phyloP scores from a whole-genome alignment of 2,888 invertebrate genomes.

The Trachelus iudaicus region DNA sequence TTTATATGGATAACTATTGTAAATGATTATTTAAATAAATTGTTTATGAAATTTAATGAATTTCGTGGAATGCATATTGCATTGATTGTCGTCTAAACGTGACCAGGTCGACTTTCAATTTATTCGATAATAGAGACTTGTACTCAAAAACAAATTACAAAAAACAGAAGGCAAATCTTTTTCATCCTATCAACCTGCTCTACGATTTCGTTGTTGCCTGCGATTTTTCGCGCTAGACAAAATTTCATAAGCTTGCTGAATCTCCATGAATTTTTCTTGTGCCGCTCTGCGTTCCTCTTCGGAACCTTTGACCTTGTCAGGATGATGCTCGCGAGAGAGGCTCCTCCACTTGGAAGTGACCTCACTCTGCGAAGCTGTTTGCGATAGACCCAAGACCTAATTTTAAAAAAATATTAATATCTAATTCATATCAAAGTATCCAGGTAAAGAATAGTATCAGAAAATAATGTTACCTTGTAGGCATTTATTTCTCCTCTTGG shows the following conservation, averaged over 20 bases:
- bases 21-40: conserved; percentile 2
- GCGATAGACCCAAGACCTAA: conserved; percentile 79
- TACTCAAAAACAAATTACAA: not conserved
- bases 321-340: conserved; percentile 88
- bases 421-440: not conserved
- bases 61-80: not conserved
- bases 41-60: not conserved
- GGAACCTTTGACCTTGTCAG: conserved; percentile 87
- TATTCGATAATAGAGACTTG: not conserved
- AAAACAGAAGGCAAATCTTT: not conserved
- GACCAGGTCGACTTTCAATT: not conserved
- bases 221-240: conserved; percentile 85
- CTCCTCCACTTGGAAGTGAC: conserved; percentile 85
- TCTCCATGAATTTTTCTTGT: conserved; percentile 90
- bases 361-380: conserved; percentile 86
- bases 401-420: not conserved
- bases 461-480: conserved; percentile 72
- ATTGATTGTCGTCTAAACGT: not conserved
- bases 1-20: conserved; percentile 3
- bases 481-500: conserved; percentile 92
- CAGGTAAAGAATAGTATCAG: not conserved
- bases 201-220: conserved; percentile 79
- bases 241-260: conserved; percentile 92
- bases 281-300: conserved; percentile 75
- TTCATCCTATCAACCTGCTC: conserved; percentile 61